Percentiles rank a stretch among this genome's conserved stretches.
These are phyloP conservation scores for Drosophila sucinea DNA, from an alignment of 1,140 invertebrate species.

Conservation along the genomic window DNA sequence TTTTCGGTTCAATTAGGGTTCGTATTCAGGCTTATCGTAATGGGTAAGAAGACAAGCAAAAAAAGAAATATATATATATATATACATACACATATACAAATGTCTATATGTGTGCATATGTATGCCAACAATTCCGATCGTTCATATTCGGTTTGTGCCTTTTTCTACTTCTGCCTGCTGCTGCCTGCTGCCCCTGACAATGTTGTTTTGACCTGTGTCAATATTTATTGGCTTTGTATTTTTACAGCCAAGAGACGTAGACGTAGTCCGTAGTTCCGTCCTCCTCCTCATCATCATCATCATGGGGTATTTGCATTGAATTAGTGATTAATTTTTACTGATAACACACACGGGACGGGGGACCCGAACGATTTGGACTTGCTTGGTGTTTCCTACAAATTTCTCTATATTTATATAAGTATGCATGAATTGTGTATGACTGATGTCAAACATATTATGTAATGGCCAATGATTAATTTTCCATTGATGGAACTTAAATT, in stretches of 20 bases:
- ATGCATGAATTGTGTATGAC: too few species aligned
- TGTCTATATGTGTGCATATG: neutral
- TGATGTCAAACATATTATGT: neutral
- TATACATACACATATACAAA: neutral
- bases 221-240: slow-evolving; percentile 71
- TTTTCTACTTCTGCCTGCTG: slow-evolving; percentile 11
- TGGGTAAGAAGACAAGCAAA: slow-evolving; percentile 32
- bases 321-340: slow-evolving; percentile 55
- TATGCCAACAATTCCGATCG: slow-evolving; percentile 54
- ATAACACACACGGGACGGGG: slow-evolving; percentile 25
- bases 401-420: too few species aligned
- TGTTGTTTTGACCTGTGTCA: slow-evolving; percentile 63
- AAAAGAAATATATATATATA: slow-evolving; percentile 12
- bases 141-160: slow-evolving; percentile 27
- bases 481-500: too few species aligned
- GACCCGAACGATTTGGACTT: neutral
- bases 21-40: slow-evolving; percentile 59
- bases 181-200: slow-evolving; percentile 2
- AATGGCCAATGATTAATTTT: neutral
- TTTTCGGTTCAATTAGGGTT: slow-evolving; percentile 57
- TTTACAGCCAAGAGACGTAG: slow-evolving; percentile 46
- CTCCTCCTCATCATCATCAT: neutral
- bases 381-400: slow-evolving; percentile 1
- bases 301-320: slow-evolving; percentile 62
- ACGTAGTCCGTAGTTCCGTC: slow-evolving; percentile 8